Conservation (phyloP, 30 jellyfish, hydroid and myxozoan genomes). For the Clytia hemisphaerica region DNA sequence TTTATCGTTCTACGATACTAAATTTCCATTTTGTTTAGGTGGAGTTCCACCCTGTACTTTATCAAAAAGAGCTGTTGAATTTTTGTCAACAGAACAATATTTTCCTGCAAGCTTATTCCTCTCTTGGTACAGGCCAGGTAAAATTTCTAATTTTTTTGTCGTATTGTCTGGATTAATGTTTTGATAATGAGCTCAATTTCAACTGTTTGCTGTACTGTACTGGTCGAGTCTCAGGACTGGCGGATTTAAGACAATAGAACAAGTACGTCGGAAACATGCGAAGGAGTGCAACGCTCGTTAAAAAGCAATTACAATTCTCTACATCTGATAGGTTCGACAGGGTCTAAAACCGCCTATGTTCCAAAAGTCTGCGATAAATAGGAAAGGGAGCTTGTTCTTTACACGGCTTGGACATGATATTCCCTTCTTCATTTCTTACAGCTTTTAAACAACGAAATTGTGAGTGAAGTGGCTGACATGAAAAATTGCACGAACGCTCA, state of each 20-base stretch:
- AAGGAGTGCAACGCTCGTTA: too few species aligned
- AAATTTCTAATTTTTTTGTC: background rate
- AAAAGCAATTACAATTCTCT: too few species aligned
- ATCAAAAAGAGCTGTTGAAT: constrained; percentile 65
- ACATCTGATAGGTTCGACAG: too few species aligned
- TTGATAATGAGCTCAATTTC: background rate
- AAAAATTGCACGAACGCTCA: constrained; percentile 53
- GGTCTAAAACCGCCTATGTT: too few species aligned
- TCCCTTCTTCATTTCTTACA: constrained; percentile 1
- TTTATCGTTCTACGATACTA: too few species aligned
- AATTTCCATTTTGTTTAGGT: constrained; percentile 27
- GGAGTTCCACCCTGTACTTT: constrained; percentile 86
- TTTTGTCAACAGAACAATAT: constrained; percentile 44
- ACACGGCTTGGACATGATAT: background rate
- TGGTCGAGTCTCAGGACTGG: too few species aligned
- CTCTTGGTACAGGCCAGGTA: constrained; percentile 88
- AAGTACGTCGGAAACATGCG: too few species aligned
- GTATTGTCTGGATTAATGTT: background rate
- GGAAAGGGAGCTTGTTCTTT: background rate
- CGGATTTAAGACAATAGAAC: too few species aligned
- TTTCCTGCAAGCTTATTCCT: constrained; percentile 81
- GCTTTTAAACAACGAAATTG: constrained; percentile 45
- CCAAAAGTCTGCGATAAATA: too few species aligned
- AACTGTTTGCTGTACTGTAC: too few species aligned
- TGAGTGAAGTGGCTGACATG: constrained; percentile 28